phyloP scores from a whole-genome alignment of 2,113 vertebrate genomes.

The Ceratotherium simum region DNA sequence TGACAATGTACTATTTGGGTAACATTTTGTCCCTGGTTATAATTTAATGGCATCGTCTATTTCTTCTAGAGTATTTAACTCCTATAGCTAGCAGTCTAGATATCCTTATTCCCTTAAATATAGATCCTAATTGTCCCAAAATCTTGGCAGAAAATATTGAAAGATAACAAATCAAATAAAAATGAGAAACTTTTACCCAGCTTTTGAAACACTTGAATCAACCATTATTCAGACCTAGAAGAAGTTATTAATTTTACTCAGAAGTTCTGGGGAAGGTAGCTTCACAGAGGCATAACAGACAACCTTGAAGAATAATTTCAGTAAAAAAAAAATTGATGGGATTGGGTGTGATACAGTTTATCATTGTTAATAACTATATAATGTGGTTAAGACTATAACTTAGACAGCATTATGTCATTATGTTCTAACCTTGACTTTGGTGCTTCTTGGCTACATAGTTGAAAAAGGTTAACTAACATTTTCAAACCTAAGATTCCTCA shows the following conservation, averaged over 20 bases:
- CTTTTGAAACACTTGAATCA: not conserved
- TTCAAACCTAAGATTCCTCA: slow-evolving; percentile 1
- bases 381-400: not conserved
- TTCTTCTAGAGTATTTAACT: not conserved
- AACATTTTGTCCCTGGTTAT: not conserved
- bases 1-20: not conserved
- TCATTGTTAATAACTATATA: not conserved
- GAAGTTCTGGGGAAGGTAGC: not conserved
- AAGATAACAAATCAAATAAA: not conserved
- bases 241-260: slow-evolving; percentile 26
- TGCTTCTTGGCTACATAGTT: not conserved
- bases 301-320: not conserved
- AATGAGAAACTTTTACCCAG: not conserved
- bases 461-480: slow-evolving; percentile 2
- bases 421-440: not conserved
- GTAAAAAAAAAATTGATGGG: not conserved
- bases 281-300: not conserved
- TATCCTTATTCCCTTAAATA: not conserved
- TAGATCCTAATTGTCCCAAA: not conserved
- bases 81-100: not conserved
- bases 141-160: slow-evolving; percentile 16
- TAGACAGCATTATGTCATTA: not conserved
- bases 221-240: not conserved
- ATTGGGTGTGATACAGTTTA: not conserved
- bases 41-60: not conserved